phyloP scores from a whole-genome alignment of 2,113 vertebrate species.

The Daboia siamensis region DNA sequence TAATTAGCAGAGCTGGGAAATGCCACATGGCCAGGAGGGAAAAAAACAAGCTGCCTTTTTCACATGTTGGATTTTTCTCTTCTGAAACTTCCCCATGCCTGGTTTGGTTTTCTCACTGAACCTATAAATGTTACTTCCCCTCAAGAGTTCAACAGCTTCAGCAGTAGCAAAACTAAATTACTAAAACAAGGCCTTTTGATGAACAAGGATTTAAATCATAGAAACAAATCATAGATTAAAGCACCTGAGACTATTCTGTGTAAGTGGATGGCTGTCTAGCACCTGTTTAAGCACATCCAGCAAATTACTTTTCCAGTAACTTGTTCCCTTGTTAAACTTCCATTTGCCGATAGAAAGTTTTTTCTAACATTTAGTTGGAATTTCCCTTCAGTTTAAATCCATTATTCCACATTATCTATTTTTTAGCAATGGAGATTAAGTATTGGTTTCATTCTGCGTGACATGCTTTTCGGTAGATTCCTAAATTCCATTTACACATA shows the following conservation, averaged over 20 bases:
- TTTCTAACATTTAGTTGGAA: not conserved
- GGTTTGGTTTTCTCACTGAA: not conserved
- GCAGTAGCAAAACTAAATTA: not conserved
- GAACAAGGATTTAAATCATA: not conserved
- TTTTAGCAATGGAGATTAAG: not conserved
- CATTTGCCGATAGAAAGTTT: not conserved
- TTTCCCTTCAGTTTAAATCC: not conserved
- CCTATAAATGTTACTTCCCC: constrained; percentile 35
- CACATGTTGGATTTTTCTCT: not conserved
- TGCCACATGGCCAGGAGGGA: constrained; percentile 3
- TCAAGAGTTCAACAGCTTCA: constrained; percentile 14
- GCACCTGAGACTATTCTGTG: not conserved
- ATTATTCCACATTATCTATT: not conserved
- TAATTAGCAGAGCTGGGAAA: constrained; percentile 50
- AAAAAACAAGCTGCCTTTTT: constrained; percentile 45
- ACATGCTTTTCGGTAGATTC: not conserved
- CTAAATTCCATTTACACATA: not conserved
- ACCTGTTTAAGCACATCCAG: not conserved
- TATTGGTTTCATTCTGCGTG: not conserved
- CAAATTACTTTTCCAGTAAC: not conserved
- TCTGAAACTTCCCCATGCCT: constrained; percentile 23
- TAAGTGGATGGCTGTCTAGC: not conserved
- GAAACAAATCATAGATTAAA: not conserved
- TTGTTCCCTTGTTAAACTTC: not conserved
- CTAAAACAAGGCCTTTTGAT: not conserved